Conservation (phyloP, 2,113 vertebrate genomes). For the Dicrurus megarhynchus region DNA sequence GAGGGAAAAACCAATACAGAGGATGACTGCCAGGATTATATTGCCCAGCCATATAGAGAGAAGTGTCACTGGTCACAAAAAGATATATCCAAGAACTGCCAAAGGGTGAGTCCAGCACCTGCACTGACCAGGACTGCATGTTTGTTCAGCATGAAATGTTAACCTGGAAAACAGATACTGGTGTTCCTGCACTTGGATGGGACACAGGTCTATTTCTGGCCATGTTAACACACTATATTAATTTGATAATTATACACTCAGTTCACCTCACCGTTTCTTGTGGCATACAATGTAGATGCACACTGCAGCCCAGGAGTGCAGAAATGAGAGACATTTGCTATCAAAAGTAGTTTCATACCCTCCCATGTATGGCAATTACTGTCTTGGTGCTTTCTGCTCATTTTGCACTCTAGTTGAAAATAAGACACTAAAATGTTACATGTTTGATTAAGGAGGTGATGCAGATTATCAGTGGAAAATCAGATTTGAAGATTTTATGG, state of each 20-base stretch:
- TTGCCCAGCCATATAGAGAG: not conserved
- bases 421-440: not conserved
- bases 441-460: slow-evolving; percentile 15
- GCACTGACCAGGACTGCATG: not conserved
- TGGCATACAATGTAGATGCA: not conserved
- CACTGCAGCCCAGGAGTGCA: not conserved
- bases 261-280: not conserved
- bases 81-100: not conserved
- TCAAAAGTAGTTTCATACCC: not conserved
- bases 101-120: not conserved
- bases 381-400: not conserved
- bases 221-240: not conserved
- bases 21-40: not conserved
- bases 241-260: not conserved
- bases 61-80: not conserved
- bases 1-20: fast-evolving
- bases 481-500: not conserved
- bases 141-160: not conserved
- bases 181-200: not conserved
- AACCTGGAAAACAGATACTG: not conserved
- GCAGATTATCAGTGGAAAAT: not conserved
- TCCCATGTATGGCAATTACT: not conserved
- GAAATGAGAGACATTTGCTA: not conserved
- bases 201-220: not conserved
- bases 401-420: not conserved